A percentile compares a stretch with the other conserved stretches of the same genome.
Conservation (phyloP, 2,888 invertebrate species). For the Podotricha telesiphe region DNA sequence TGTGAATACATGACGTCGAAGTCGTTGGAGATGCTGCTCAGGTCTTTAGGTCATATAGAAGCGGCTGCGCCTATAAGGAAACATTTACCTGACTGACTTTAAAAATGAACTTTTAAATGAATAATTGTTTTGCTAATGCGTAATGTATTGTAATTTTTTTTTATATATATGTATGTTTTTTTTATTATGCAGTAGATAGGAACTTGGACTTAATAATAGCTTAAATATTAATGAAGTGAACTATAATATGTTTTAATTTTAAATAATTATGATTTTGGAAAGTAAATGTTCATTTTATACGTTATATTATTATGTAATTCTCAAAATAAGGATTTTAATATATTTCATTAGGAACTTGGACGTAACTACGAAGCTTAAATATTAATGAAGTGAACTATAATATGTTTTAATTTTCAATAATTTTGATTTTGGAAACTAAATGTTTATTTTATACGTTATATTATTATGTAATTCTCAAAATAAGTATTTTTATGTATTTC, state of each 20-base stretch:
- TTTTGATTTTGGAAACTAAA: neutral
- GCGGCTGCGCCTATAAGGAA: constrained; percentile 10
- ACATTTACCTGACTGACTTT: neutral
- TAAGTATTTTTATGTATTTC: neutral
- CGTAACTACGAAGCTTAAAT: too few species aligned
- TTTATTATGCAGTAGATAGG: neutral
- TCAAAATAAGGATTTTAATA: neutral
- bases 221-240: too few species aligned
- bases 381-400: too few species aligned
- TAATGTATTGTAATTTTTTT: constrained; percentile 1
- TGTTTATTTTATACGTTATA: neutral
- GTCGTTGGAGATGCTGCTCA: constrained; percentile 9
- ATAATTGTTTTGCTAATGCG: neutral
- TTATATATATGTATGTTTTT: neutral
- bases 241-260: neutral
- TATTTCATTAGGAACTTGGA: too few species aligned
- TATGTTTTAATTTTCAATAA: neutral
- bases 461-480: neutral
- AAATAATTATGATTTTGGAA: neutral
- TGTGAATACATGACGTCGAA: constrained; percentile 1
- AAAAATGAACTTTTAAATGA: neutral
- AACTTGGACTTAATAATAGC: too few species aligned
- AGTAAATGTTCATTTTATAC: neutral
- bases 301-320: neutral
- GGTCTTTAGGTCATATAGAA: neutral